Evolutionary conservation across 2,888 invertebrate genomes (phyloP).

Genomic region (Cremastinae sp.): DNA sequence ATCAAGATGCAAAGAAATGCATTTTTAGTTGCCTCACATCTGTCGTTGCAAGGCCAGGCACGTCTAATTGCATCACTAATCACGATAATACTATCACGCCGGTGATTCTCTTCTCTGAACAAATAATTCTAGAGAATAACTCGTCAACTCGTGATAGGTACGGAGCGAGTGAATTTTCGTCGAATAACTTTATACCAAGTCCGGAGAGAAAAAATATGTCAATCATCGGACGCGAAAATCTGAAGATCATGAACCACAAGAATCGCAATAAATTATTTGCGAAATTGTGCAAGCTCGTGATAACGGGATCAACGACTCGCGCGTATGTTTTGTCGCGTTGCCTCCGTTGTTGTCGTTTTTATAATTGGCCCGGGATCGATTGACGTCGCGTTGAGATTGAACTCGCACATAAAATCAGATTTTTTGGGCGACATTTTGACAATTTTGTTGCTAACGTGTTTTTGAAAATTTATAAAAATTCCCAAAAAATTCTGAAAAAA

Average conservation of each 20-base stretch:
- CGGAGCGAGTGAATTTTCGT: too few relatives aligned
- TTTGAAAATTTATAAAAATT: too few relatives aligned
- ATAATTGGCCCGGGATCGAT: not conserved
- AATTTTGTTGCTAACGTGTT: too few relatives aligned
- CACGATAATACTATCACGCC: constrained; percentile 19
- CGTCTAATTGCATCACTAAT: constrained; percentile 24
- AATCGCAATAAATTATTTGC: constrained; percentile 2
- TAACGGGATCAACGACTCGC: constrained; percentile 26
- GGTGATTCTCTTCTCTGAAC: not conserved
- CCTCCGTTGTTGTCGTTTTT: not conserved
- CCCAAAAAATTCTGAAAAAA: not conserved
- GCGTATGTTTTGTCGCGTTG: not conserved
- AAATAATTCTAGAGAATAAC: too few relatives aligned
- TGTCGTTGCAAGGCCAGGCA: constrained; percentile 8
- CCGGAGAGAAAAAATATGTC: not conserved
- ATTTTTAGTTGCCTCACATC: constrained; percentile 15
- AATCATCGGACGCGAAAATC: not conserved
- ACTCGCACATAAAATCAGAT: too few relatives aligned
- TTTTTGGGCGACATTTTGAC: too few relatives aligned
- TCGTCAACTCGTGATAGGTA: too few relatives aligned
- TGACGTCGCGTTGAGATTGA: too few relatives aligned
- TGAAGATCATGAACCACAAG: not conserved
- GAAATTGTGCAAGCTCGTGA: constrained; percentile 18
- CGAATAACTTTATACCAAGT: too few relatives aligned
- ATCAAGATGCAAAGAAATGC: constrained; percentile 7